Conservation (phyloP, 1,140 invertebrate genomes). For the Coenobita brevimanus region DNA sequence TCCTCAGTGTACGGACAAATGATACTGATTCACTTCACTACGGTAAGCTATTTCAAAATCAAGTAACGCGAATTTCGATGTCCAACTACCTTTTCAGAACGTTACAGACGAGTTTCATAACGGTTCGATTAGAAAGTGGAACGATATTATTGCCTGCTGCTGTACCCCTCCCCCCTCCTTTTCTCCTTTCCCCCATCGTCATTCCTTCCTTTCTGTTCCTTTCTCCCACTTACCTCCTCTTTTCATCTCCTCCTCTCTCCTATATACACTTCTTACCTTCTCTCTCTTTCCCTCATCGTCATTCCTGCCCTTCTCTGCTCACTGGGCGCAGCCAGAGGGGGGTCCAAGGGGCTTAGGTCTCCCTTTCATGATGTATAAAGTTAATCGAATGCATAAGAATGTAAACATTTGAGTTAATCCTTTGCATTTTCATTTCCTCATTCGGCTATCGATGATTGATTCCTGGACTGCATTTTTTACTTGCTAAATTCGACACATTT, state of each 20-base stretch:
- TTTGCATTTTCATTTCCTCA: neutral
- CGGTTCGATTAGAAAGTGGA: too few species aligned
- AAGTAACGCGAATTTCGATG: too few species aligned
- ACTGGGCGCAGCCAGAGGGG: too few species aligned
- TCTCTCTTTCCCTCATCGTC: neutral
- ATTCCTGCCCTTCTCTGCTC: neutral
- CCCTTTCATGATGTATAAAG: neutral
- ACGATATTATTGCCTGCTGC: too few species aligned
- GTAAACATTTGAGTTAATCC: neutral
- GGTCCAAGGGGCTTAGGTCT: neutral
- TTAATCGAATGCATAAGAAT: neutral
- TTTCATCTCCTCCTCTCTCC: neutral
- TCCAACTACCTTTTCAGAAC: too few species aligned
- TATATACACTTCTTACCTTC: neutral
- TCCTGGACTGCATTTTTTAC: too few species aligned
- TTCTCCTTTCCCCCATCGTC: neutral
- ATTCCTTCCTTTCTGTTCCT: neutral
- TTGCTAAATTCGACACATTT: too few species aligned
- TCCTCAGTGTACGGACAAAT: too few species aligned
- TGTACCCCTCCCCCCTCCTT: neutral
- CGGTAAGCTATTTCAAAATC: too few species aligned
- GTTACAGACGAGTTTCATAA: too few species aligned
- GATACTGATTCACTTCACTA: too few species aligned
- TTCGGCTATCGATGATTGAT: too few species aligned
- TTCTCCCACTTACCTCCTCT: neutral